Percentiles rank a stretch among this genome's conserved stretches.
Evolutionary conservation across 2,888 invertebrate genomes (phyloP).

Genomic region (Craniophora ligustri): DNA sequence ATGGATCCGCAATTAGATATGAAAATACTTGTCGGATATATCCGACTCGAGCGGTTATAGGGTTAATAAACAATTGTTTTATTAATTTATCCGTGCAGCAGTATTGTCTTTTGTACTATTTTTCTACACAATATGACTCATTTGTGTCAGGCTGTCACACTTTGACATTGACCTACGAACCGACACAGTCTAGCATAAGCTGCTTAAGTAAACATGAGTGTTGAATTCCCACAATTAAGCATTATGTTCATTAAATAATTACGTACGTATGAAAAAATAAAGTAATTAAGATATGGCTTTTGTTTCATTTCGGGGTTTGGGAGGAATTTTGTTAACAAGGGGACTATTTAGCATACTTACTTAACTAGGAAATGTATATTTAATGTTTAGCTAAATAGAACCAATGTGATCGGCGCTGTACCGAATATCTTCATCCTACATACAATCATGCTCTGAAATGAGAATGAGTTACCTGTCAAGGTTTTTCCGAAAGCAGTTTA

Average conservation of each 20-base stretch:
- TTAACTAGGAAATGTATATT: too few relatives aligned
- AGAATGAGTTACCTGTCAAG: too few relatives aligned
- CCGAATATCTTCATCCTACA: too few relatives aligned
- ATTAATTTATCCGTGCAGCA: background rate
- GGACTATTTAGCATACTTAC: too few relatives aligned
- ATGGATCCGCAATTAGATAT: too few relatives aligned
- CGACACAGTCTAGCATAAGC: conserved; percentile 29
- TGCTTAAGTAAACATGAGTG: conserved; percentile 11
- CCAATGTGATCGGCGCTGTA: too few relatives aligned
- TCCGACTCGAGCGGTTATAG: too few relatives aligned
- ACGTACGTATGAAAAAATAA: conserved; percentile 36
- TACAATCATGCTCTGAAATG: too few relatives aligned
- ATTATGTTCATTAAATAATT: conserved; percentile 23
- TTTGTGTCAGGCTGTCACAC: conserved; percentile 35
- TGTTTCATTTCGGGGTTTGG: conserved; percentile 16
- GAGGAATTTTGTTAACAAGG: background rate
- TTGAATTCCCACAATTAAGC: conserved; percentile 47
- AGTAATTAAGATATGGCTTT: conserved; percentile 18
- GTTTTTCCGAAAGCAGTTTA: too few relatives aligned
- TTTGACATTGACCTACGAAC: conserved; percentile 39
- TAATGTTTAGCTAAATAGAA: too few relatives aligned
- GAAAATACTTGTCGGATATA: too few relatives aligned
- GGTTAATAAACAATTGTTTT: too few relatives aligned
- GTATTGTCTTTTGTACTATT: background rate
- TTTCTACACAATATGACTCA: background rate